phyloP scores from a whole-genome alignment of 37 sponge, comb jelly and placozoan genomes.

The Chondrosia reniformis region DNA sequence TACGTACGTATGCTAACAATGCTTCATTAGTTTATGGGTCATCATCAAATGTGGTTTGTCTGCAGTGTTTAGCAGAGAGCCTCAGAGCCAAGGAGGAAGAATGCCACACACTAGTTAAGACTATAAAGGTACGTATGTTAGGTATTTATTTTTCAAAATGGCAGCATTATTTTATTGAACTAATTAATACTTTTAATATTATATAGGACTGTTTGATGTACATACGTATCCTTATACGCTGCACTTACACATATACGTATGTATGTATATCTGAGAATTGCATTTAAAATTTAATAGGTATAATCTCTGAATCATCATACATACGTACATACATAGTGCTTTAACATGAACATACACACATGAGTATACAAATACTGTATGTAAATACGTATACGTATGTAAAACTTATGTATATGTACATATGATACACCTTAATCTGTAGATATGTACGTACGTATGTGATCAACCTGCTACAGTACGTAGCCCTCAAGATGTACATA shows the following conservation, averaged over 20 bases:
- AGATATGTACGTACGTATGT: conserved; percentile 9
- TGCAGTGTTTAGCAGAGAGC: not conserved
- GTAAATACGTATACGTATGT: not conserved
- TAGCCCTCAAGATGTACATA: not conserved
- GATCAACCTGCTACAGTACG: not conserved
- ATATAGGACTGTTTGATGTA: too few relatives aligned
- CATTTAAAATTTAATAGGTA: too few relatives aligned
- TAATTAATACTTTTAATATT: too few relatives aligned
- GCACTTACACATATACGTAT: conserved; percentile 5
- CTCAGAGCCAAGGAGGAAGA: conserved; percentile 1
- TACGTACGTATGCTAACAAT: not conserved
- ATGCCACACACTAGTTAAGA: not conserved
- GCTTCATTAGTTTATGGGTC: not conserved
- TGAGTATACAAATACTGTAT: not conserved
- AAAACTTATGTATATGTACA: not conserved
- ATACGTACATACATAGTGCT: not conserved
- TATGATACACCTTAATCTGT: not conserved
- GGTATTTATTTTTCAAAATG: too few relatives aligned
- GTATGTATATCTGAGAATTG: not conserved
- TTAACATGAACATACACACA: not conserved
- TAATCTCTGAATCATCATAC: too few relatives aligned
- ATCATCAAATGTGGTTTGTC: not conserved
- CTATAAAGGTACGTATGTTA: not conserved
- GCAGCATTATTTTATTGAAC: too few relatives aligned
- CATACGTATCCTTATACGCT: not conserved